Evolutionary conservation across 1,140 invertebrate genomes (phyloP).

Genomic region (Drosophila busckii): DNA sequence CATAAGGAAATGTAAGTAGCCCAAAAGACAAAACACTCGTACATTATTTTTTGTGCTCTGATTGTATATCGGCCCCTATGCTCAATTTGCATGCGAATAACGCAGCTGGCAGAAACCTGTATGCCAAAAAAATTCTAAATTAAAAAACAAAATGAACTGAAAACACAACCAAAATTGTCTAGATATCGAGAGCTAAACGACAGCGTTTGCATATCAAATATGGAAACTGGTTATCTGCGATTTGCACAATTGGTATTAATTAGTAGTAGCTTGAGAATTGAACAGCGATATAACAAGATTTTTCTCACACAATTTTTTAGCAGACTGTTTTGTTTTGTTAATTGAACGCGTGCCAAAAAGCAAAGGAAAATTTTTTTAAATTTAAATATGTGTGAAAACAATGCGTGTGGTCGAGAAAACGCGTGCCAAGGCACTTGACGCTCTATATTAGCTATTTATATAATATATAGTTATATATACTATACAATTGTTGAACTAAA

Average conservation of each 20-base stretch:
- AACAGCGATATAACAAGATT: too few species aligned
- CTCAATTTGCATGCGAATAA: conserved; percentile 23
- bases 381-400: conserved; percentile 19
- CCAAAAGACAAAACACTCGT: too few species aligned
- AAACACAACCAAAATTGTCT: conserved; percentile 14
- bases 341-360: conserved; percentile 52
- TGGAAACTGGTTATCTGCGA: conserved; percentile 26
- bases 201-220: conserved; percentile 30
- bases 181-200: conserved; percentile 12
- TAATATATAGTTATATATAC: too few species aligned
- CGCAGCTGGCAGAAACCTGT: conserved; percentile 1
- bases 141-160: conserved; percentile 4
- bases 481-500: too few species aligned
- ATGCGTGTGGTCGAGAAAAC: conserved; percentile 3
- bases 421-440: conserved; percentile 23
- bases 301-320: too few species aligned
- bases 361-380: conserved; percentile 1
- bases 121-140: conserved; percentile 5
- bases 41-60: conserved; percentile 12
- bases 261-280: conserved; percentile 1
- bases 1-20: conserved; percentile 23
- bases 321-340: conserved; percentile 20
- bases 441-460: too few species aligned
- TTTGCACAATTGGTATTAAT: conserved; percentile 3
- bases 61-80: not conserved